Conservation (phyloP, 2,797 vertebrate genomes). For the Paedocypris micromegethes region DNA sequence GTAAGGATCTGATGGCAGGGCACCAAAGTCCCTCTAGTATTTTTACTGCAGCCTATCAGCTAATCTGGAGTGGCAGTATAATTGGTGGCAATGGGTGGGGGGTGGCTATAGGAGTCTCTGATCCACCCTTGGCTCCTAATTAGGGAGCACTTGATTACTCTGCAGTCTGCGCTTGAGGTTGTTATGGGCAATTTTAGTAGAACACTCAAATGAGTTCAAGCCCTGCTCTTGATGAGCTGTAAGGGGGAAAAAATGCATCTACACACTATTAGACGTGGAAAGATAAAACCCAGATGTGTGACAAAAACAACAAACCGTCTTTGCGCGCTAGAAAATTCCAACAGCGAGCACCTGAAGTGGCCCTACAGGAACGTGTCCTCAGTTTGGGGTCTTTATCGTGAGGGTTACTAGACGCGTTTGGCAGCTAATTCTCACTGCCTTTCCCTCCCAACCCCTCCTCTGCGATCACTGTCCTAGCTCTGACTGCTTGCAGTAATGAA, state of each 20-base stretch:
- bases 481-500: conserved; percentile 62
- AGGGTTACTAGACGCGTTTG: conserved; percentile 49
- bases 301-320: conserved; percentile 4
- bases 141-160: conserved; percentile 45
- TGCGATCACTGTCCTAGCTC: conserved; percentile 50
- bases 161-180: conserved; percentile 39
- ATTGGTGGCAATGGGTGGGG: conserved; percentile 45
- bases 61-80: conserved; percentile 42
- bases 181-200: conserved; percentile 45
- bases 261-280: background rate
- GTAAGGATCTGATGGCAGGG: conserved; percentile 28
- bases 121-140: conserved; percentile 48
- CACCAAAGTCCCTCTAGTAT: conserved; percentile 34
- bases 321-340: background rate
- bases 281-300: conserved; percentile 26
- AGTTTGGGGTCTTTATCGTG: conserved; percentile 43
- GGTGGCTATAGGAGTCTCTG: conserved; percentile 43
- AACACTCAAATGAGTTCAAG: conserved; percentile 44
- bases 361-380: conserved; percentile 35
- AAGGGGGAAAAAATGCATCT: conserved; percentile 15
- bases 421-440: conserved; percentile 29
- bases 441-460: conserved; percentile 10
- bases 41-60: conserved; percentile 38
- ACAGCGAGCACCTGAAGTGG: conserved; percentile 27
- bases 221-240: conserved; percentile 31